Percentiles rank a stretch among this genome's conserved stretches.
Evolutionary conservation across 2,113 vertebrate species (phyloP).

Genomic region (Scomber colias): DNA sequence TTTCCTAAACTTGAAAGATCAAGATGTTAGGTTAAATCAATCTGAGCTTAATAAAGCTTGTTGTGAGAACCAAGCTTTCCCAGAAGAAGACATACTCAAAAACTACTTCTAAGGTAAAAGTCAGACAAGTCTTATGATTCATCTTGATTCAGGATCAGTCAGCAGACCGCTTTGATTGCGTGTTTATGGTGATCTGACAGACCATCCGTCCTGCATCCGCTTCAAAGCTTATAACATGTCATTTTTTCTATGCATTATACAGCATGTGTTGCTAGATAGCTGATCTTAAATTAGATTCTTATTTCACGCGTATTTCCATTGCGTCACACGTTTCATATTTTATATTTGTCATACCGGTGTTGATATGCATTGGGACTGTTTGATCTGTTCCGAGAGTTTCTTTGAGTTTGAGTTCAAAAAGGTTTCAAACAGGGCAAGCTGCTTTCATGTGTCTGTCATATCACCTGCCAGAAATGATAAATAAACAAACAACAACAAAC

Average conservation of each 20-base stretch:
- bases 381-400: conserved; percentile 51
- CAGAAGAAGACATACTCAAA: too few species aligned
- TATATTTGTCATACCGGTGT: not conserved
- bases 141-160: not conserved
- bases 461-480: conserved; percentile 34
- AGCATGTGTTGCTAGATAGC: not conserved
- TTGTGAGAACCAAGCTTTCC: too few species aligned
- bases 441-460: conserved; percentile 54
- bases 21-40: too few species aligned
- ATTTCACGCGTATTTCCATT: conserved; percentile 8
- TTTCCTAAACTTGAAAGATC: too few species aligned
- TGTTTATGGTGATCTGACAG: not conserved
- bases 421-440: conserved; percentile 47
- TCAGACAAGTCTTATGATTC: not conserved
- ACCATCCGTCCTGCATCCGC: not conserved
- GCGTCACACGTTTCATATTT: conserved; percentile 15
- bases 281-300: not conserved
- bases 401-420: conserved; percentile 62
- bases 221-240: conserved; percentile 5
- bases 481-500: conserved; percentile 5
- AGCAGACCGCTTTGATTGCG: not conserved
- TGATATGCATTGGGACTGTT: conserved; percentile 20
- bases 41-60: too few species aligned
- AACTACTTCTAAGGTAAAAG: not conserved
- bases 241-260: too few species aligned